These are phyloP conservation scores for Drosophila phalerata DNA, from an alignment of 2,888 invertebrate species.

Conservation along the genomic window DNA sequence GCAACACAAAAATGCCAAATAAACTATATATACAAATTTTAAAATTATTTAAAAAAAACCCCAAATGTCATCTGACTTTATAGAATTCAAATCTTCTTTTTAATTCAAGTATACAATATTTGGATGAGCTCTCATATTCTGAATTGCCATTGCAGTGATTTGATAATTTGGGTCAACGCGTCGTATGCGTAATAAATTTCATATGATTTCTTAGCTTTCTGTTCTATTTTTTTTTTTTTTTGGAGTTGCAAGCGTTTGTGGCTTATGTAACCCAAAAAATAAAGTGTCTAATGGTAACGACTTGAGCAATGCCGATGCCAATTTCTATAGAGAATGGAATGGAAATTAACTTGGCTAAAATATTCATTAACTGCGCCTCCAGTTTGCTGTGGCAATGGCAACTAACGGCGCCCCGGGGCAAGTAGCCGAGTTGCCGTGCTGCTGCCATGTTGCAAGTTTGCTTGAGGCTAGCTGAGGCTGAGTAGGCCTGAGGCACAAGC, in stretches of 20 bases:
- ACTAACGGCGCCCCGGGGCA: constrained; percentile 33
- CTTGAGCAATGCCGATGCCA: constrained; percentile 30
- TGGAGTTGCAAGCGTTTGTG: background rate
- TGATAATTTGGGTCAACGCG: constrained; percentile 48
- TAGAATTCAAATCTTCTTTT: background rate
- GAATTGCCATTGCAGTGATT: constrained; percentile 7
- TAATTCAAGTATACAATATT: background rate
- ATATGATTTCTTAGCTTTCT: background rate
- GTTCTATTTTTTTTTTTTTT: too few relatives aligned
- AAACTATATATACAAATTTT: constrained; percentile 20
- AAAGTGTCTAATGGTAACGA: background rate
- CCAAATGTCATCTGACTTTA: background rate
- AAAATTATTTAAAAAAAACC: background rate
- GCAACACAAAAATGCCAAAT: constrained; percentile 24
- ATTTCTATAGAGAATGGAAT: constrained; percentile 27
- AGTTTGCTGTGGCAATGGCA: constrained; percentile 31
- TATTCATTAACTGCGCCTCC: constrained; percentile 72
- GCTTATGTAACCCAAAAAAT: constrained; percentile 45
- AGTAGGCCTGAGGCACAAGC: constrained; percentile 1
- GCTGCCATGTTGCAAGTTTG: constrained; percentile 30
- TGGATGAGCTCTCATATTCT: background rate
- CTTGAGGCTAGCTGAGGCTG: constrained; percentile 14
- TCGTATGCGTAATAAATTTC: constrained; percentile 68
- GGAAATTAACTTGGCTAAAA: constrained; percentile 62
- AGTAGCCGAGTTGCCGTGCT: constrained; percentile 3